These are phyloP conservation scores for Watsonalla binaria DNA, from an alignment of 2,888 invertebrate species.

Conservation along the genomic window DNA sequence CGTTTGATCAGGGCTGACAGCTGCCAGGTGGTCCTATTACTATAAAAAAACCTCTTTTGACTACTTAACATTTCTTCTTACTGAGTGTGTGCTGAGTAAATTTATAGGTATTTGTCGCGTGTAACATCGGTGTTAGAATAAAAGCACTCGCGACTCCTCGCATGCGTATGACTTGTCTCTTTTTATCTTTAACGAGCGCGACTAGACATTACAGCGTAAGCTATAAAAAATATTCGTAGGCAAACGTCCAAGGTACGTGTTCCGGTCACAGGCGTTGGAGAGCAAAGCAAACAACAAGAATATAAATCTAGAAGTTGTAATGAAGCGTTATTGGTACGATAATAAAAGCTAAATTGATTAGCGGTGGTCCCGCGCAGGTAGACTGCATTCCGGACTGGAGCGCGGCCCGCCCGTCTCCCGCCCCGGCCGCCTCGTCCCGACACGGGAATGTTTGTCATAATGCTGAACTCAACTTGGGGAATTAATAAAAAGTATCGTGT, in stretches of 20 bases:
- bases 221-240: constrained; percentile 40
- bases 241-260: constrained; percentile 43
- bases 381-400: constrained; percentile 60
- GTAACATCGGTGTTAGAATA: constrained; percentile 23
- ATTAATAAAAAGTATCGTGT: constrained; percentile 48
- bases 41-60: not conserved
- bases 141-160: constrained; percentile 18
- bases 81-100: constrained; percentile 17
- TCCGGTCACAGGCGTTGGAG: constrained; percentile 35
- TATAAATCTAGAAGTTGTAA: constrained; percentile 63
- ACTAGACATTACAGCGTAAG: constrained; percentile 22
- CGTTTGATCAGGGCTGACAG: constrained; percentile 41
- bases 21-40: constrained; percentile 47
- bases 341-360: constrained; percentile 78
- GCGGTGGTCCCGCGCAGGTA: constrained; percentile 73
- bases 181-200: constrained; percentile 23
- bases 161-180: constrained; percentile 30
- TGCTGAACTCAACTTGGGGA: constrained; percentile 41
- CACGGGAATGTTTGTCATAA: constrained; percentile 61
- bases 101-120: constrained; percentile 29
- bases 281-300: constrained; percentile 52
- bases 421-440: constrained; percentile 25
- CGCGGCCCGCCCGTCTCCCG: constrained; percentile 26
- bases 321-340: constrained; percentile 73
- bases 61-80: not conserved